Evolutionary conservation across 2,797 vertebrate species (phyloP), one percentile per base, ranked within the genome.

Genomic region (Pseudopleuronectes americanus): DNA sequence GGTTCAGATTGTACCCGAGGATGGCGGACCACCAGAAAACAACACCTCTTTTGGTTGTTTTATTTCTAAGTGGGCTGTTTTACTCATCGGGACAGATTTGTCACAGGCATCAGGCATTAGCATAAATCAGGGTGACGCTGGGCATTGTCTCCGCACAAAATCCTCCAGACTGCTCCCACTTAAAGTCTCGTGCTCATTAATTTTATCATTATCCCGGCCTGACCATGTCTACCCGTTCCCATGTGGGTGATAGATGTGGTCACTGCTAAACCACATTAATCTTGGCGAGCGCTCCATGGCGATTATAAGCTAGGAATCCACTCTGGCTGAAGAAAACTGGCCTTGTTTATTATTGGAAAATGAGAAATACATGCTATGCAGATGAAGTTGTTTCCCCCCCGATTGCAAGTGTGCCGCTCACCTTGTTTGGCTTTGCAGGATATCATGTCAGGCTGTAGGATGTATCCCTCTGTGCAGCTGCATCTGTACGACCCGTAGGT

Each of bases 391-490:
- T 76, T 78, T 85, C 17, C 57, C 17, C 57, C 26, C 31, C 26
- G 14, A 64, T 31, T 65, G 75, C 74, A 62, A 76, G 71, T 26
- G 64, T 68, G 76, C 61, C 62, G 60, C 96, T 97, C 94, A 99
- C 98, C 97, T 84, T 91, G 96, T 96, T 96, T 97, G 87, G 94
- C 95, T 92, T 93, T 96, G 95, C 98, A 99, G 73, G 97, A 96
- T 86, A 86, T 96, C 90, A 94, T 95, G 86, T 99, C 95, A 19
- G 95, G 79, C 87, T 99, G 96, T 77, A 99, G 94, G 64, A 96
- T 82, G 61, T 96, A 99, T 72, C 98, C 97, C 26, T 99, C 97
- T 80, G 95, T 93, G 87, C 98, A 99, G 88, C 96, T 95, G 90
- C 98, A 99, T 43, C 87, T 76, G 81, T 96, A 99, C 5, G 98